Base-by-base conservation (phyloP, 2,797 vertebrate species). In the Spea hammondii region DNA sequence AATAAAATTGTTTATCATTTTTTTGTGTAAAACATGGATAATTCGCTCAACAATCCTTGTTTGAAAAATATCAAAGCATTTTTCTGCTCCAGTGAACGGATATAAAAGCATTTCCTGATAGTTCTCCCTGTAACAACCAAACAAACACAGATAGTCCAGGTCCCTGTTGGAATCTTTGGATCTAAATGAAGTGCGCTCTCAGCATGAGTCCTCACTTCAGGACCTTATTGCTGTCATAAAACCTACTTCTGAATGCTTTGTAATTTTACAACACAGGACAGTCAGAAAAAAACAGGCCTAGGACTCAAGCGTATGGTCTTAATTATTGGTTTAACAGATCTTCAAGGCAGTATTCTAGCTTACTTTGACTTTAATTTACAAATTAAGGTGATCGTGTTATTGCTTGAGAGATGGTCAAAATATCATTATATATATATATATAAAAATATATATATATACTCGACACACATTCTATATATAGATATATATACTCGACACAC, bases 221-320 rank as follows among this genome's bases (percentile, higher is more conserved):
- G 82, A 85, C 84, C 66, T 85, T 86, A 89, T 87, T 88, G 89
- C 84, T 83, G 86, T 82, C 86, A 90, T 89, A 89, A 90, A 90
- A 70, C 79, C 76, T 84, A 80, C 77, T 82, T 78, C 48, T 45
- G 8, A 73, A 60, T 13, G 73, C 73, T 75, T 71, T 78, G 76
- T 71, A 71, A 65, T 71, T 70, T 71, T 78, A 65, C 69, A 70
- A 60, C 73, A 59, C 8, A 73, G 47, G 48, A 67, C 54, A 69
- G 49, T 51, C 55, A 4, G 12, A 8, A 5, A 68, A 17, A 74
- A 62, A 66, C 48, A 74, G 66, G 49, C 49, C 49, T 62, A 66
- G 6, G 64, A 74, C 0, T 12, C 7, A 47, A n/a, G 10, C 44
- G 66, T 74, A n/a, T 79, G 78, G n/a, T 57, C 32, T n/a, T 66